Conservation (phyloP, 2,797 vertebrate genomes). For the Alosa sapidissima region DNA sequence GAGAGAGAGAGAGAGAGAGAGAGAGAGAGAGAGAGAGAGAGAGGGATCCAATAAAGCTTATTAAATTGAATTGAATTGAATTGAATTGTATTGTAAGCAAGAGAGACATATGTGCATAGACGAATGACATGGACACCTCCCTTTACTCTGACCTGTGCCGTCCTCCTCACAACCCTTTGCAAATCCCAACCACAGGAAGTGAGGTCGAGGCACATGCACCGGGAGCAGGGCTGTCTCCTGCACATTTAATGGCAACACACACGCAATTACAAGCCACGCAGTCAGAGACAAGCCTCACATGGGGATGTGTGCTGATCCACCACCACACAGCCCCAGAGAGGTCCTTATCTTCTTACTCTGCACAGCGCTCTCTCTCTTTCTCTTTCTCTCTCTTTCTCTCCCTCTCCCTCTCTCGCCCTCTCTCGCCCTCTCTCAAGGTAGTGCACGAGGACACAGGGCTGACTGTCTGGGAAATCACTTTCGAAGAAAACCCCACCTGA, state of each 20-base stretch:
- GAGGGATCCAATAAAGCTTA: no score
- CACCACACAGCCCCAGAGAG: not conserved
- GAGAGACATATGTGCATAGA: no score
- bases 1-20: no score
- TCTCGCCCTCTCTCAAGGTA: conserved; percentile 31
- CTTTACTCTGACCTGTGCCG: not conserved
- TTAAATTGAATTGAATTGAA: no score
- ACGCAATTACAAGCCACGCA: conserved; percentile 5
- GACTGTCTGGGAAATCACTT: not conserved
- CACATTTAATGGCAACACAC: conserved; percentile 10
- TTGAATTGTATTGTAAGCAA: no score
- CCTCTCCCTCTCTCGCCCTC: not conserved
- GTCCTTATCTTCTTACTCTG: not conserved
- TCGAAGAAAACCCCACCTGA: not conserved
- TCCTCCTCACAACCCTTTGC: not conserved
- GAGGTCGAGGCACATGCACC: not conserved
- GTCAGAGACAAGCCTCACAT: not conserved
- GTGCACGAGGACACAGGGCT: not conserved
- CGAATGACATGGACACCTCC: not conserved
- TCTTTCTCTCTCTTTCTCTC: not conserved
- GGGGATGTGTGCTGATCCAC: not conserved
- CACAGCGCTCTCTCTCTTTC: not conserved
- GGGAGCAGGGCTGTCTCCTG: not conserved
- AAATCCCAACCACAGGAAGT: not conserved
- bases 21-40: not conserved